These are phyloP conservation scores for Clarias platycephalus DNA, from an alignment of 2,797 vertebrate species.

Conservation along the genomic window DNA sequence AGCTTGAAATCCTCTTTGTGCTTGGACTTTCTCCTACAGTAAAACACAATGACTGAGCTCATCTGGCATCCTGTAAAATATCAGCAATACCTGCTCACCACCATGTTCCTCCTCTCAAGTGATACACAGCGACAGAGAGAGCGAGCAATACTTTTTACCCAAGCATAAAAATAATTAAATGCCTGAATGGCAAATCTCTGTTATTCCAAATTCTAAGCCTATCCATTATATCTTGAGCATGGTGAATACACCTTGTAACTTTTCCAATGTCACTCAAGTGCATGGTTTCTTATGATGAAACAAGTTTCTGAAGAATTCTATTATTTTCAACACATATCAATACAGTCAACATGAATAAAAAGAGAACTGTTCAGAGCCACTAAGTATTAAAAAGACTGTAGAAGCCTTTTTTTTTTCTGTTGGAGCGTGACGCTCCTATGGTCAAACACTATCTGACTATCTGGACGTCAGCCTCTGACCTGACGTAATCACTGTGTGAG, in stretches of 20 bases:
- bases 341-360: neutral
- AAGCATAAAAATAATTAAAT: conserved; percentile 40
- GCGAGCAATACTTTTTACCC: conserved; percentile 7
- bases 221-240: neutral
- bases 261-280: neutral
- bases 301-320: conserved; percentile 14
- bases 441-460: neutral
- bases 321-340: conserved; percentile 1
- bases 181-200: conserved; percentile 23
- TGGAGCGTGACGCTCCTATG: neutral
- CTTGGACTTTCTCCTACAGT: conserved; percentile 37
- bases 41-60: conserved; percentile 41
- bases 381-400: neutral
- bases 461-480: neutral
- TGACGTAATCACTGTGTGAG: neutral
- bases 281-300: neutral
- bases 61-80: conserved; percentile 32
- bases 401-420: neutral
- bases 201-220: conserved; percentile 14
- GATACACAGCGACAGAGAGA: conserved; percentile 10
- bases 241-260: neutral
- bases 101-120: conserved; percentile 6
- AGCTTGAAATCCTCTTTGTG: conserved; percentile 35
- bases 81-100: conserved; percentile 21
- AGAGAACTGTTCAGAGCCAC: neutral